Base-by-base conservation (phyloP, 2,888 invertebrate genomes). In the Nymphalis c-album region DNA sequence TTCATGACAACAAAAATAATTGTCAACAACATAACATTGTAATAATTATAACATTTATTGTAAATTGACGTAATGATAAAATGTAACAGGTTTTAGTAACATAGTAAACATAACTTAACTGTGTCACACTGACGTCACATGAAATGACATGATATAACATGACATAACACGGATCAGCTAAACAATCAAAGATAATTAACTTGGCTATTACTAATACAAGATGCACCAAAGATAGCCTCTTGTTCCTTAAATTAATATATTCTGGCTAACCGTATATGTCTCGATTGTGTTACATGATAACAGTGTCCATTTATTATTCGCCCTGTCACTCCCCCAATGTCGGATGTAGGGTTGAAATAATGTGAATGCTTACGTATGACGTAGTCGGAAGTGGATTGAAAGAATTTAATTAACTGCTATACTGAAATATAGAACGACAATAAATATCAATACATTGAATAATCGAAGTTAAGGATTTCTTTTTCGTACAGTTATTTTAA, bases 231-330 rank as follows among this genome's bases (percentile, higher is more conserved):
- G 8, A 31, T 16, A 31, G 26, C 53, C 16, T 55, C 26, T 20
- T 17, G 53, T 55, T 22, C 53, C 53, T 55, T 31, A 17, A 55
- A 55, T 55, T 55, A 31, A 55, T 55, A 55, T 55, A 7, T 31
- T 31, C 17, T 55, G 31, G 7, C 53, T 55, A 51, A 51, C 51
- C 20, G 51, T 22, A 16, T 50, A 18, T 22, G 51, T 51, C 51
- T 22, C 22, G 51, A 51, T 51, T 51, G 51, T 51, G 51, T 51
- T 51, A 22, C 51, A 20, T 13, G 51, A 51, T 51, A 51, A 22
- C 51, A 7, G 22, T 22, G 16, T 22, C 51, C 51, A 20, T 51
- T 22, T 51, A 18, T 22, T 51, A 51, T 10, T 16, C 20, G 51
- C 3, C 7, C 22, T 51, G 50, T 50, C 50, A 51, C 51, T 51